Evolutionary conservation across 1,140 invertebrate genomes (phyloP), one percentile per base, ranked within the genome.

Genomic region (Saccostrea cuccullata): DNA sequence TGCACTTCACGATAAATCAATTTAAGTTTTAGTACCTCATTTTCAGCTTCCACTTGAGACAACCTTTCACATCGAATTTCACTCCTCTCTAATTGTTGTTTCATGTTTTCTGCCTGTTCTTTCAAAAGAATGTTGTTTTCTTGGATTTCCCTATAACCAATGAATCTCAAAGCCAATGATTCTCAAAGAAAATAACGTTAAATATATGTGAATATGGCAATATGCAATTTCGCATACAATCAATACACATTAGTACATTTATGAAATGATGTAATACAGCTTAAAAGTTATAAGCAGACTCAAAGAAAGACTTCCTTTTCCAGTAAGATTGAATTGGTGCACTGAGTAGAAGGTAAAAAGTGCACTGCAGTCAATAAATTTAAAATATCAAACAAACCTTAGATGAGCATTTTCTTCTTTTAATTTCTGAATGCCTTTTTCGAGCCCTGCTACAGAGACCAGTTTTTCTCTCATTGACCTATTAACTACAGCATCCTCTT

Each of bases 71-170:
- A 85, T 83, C 90, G 89, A 36, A 92, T 30, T 83, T 94, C 93
- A 55, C 88, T 47, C 40, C 91, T 86, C 40, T 92, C 90, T 26
- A 93, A 70, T 84, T 93, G 92, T 30, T 88, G 87, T 87, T 92
- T 87, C 85, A 92, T 58, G 67, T 92, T 91, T 8, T 91, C 91
- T 55, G 90, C 82, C 86, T 93, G 91, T 86, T 94, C 93, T 87
- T 93, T 91, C 70, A 94, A 86, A 47, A 94, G 64, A 36, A 91
- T 36, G 17, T 90, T 91, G 82, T 94, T 94, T 84, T 94, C 92
- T 83, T 93, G 91, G 20, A 86, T 92, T n/a, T 92, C 93, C 58
- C 93, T 94, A 86, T 13, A 89, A 55, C n/a, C 17, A 84, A 55
- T 36, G 15, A 3, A 5, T 30, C 73, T 13, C 20, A 82, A 84